Evolutionary conservation across 2,113 vertebrate genomes (phyloP).

Genomic region (Lipotes vexillifer): DNA sequence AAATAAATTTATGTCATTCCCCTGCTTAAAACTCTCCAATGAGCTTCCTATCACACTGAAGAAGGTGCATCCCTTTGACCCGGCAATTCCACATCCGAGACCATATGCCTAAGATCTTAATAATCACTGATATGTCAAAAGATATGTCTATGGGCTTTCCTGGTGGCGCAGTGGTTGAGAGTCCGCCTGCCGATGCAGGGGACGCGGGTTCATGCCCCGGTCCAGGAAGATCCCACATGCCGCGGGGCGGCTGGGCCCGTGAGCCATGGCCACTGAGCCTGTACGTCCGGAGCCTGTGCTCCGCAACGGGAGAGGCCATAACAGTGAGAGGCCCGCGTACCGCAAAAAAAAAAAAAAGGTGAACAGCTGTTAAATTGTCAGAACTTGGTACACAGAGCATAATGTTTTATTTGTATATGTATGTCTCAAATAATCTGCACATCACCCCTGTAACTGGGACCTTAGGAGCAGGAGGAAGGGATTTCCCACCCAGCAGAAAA

Average conservation of each 20-base stretch:
- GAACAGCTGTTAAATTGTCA: too few relatives aligned
- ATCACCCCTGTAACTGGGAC: not conserved
- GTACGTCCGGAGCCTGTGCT: too few relatives aligned
- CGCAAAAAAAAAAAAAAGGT: too few relatives aligned
- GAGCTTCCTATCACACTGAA: not conserved
- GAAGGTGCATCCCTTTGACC: not conserved
- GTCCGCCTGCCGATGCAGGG: too few relatives aligned
- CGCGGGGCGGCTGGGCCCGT: too few relatives aligned
- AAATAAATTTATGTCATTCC: not conserved
- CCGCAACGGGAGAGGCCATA: too few relatives aligned
- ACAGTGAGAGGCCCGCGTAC: too few relatives aligned
- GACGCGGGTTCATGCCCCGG: too few relatives aligned
- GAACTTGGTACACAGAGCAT: too few relatives aligned
- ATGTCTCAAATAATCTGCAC: not conserved
- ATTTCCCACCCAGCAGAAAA: not conserved
- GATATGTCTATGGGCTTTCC: not conserved
- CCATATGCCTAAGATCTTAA: not conserved
- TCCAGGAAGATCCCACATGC: too few relatives aligned
- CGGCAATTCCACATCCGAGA: not conserved
- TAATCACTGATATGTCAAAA: not conserved
- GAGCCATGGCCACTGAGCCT: too few relatives aligned
- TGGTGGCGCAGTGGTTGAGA: too few relatives aligned
- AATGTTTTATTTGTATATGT: not conserved
- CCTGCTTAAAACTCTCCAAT: not conserved
- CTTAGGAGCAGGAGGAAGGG: not conserved